phyloP scores from a whole-genome alignment of 1,140 invertebrate species.

The Philotrypesis tridentata region DNA sequence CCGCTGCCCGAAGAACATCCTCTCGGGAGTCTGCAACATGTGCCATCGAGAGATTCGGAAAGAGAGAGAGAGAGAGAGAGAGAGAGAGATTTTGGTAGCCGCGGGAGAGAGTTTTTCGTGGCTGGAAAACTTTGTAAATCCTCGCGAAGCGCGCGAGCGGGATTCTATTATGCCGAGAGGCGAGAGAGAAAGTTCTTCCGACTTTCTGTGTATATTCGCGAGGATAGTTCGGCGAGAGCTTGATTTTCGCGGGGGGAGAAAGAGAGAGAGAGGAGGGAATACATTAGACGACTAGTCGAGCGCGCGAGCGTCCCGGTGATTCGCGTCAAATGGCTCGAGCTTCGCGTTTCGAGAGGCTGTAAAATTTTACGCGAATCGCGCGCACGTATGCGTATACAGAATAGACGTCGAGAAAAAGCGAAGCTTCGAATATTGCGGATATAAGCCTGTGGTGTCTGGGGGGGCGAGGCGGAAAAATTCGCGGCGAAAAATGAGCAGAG shows the following conservation, averaged over 20 bases:
- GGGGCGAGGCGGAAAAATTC: neutral
- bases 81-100: slow-evolving; percentile 8
- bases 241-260: neutral
- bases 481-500: neutral
- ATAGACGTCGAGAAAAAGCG: too few species aligned
- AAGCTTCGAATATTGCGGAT: too few species aligned
- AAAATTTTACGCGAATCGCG: too few species aligned
- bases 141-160: neutral
- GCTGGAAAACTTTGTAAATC: slow-evolving; percentile 14
- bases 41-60: too few species aligned
- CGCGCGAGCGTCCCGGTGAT: neutral
- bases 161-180: neutral
- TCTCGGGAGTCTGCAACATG: slow-evolving; percentile 34
- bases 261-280: neutral
- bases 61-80: too few species aligned
- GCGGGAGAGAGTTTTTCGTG: slow-evolving; percentile 20
- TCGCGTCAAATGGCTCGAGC: neutral
- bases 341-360: too few species aligned
- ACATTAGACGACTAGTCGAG: neutral
- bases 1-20: neutral
- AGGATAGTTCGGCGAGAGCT: neutral
- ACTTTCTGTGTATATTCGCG: neutral
- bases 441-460: too few species aligned
- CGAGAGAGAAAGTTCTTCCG: neutral
- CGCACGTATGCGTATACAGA: too few species aligned